Conservation (phyloP, 2,113 vertebrate genomes). For the Amazona guildingii region DNA sequence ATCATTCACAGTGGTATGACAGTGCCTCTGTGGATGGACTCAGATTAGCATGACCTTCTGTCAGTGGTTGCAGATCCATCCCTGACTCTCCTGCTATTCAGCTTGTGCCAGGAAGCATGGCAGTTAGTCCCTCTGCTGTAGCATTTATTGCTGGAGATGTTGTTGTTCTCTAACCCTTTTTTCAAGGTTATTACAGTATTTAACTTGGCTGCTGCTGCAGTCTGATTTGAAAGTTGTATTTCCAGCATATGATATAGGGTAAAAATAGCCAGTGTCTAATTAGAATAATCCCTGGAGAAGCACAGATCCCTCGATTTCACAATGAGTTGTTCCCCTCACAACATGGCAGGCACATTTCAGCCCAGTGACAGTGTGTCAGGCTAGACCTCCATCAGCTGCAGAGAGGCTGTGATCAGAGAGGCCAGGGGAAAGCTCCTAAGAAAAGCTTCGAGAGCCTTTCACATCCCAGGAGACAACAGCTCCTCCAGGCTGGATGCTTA, state of each 20-base stretch:
- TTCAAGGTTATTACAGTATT: constrained; percentile 45
- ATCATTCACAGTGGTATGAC: not conserved
- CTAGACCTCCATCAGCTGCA: not conserved
- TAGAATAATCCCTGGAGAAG: constrained; percentile 29
- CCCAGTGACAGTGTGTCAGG: not conserved
- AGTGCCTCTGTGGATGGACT: not conserved
- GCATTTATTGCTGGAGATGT: not conserved
- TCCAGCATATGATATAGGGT: not conserved
- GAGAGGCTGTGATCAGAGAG: not conserved
- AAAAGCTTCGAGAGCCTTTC: not conserved
- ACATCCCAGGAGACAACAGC: not conserved
- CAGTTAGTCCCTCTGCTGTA: not conserved
- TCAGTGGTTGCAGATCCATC: not conserved
- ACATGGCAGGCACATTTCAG: not conserved
- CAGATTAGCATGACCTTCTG: not conserved
- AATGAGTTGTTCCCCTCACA: not conserved
- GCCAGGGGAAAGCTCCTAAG: not conserved
- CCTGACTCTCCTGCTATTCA: not conserved
- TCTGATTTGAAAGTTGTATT: constrained; percentile 3
- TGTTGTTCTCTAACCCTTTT: constrained; percentile 23
- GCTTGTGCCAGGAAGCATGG: not conserved
- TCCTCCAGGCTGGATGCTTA: not conserved
- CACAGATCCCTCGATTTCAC: not conserved
- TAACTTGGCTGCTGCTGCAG: constrained; percentile 40
- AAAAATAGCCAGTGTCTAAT: constrained; percentile 46